phyloP scores from a whole-genome alignment of 2,888 invertebrate genomes.

The Caenorhabditis doughertyi region DNA sequence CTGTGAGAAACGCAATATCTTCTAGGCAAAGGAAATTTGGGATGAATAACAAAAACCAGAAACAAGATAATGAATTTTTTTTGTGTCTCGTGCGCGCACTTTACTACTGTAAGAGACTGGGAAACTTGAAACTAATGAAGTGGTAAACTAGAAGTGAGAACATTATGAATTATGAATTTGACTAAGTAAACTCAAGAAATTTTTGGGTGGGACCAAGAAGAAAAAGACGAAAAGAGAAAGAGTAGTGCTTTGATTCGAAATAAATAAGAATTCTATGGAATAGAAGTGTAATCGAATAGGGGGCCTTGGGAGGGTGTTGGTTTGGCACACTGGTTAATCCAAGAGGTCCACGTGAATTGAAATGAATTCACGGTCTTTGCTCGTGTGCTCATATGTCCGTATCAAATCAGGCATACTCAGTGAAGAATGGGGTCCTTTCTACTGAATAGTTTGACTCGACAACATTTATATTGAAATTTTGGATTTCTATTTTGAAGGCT shows the following conservation, averaged over 20 bases:
- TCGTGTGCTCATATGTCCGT: slow-evolving; percentile 28
- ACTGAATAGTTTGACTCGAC: neutral
- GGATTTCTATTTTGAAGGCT: slow-evolving; percentile 15
- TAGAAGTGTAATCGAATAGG: slow-evolving; percentile 67
- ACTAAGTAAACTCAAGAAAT: slow-evolving; percentile 40
- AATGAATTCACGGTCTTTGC: slow-evolving; percentile 50
- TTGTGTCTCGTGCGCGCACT: neutral
- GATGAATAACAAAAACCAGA: slow-evolving; percentile 30
- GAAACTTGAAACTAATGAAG: slow-evolving; percentile 47
- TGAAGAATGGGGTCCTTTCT: slow-evolving; percentile 2
- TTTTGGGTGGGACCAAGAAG: neutral
- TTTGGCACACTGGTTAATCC: slow-evolving; percentile 63
- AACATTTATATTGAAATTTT: slow-evolving; percentile 12
- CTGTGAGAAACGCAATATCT: slow-evolving; percentile 52
- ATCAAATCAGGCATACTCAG: slow-evolving; percentile 48
- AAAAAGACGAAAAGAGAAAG: slow-evolving; percentile 5
- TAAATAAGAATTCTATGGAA: slow-evolving; percentile 51
- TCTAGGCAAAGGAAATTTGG: neutral
- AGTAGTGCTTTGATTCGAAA: slow-evolving; percentile 49
- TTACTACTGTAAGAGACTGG: neutral
- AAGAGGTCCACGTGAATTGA: slow-evolving; percentile 59
- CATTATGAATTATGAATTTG: slow-evolving; percentile 54
- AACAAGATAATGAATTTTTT: slow-evolving; percentile 23
- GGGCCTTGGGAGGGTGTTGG: slow-evolving; percentile 49
- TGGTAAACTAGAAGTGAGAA: slow-evolving; percentile 27